Percentiles rank a stretch among this genome's conserved stretches.
Conservation (phyloP, 2,113 vertebrate genomes). For the Ginglymostoma cirratum region DNA sequence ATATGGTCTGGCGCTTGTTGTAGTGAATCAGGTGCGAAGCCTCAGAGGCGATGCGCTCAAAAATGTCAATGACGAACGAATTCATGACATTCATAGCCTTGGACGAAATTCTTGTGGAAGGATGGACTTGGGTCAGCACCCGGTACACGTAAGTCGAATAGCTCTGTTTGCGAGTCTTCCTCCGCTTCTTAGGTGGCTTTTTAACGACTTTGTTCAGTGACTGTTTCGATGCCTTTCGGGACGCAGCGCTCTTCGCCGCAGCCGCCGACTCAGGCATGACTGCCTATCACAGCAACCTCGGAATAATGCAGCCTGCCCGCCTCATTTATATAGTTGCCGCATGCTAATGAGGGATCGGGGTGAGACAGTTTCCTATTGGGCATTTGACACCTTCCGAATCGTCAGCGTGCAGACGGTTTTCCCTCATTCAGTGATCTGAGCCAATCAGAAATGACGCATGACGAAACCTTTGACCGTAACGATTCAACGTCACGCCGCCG, state of each 20-base stretch:
- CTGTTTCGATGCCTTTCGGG: neutral
- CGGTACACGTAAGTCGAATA: constrained; percentile 46
- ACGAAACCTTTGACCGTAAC: too few relatives aligned
- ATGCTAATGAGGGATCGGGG: neutral
- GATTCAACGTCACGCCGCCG: too few relatives aligned
- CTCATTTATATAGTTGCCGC: neutral
- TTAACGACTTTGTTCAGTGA: neutral
- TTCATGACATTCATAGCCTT: constrained; percentile 69
- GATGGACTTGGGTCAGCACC: constrained; percentile 61
- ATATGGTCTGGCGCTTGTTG: constrained; percentile 55
- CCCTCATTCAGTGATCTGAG: too few relatives aligned
- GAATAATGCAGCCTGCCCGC: neutral
- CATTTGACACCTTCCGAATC: accelerated
- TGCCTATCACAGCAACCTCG: too few relatives aligned
- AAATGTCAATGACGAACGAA: constrained; percentile 61
- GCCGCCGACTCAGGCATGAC: neutral
- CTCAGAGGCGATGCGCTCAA: constrained; percentile 61
- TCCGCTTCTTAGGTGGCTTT: neutral
- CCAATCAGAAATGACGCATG: neutral
- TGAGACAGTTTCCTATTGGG: neutral
- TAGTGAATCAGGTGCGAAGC: constrained; percentile 55
- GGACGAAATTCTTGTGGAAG: constrained; percentile 67
- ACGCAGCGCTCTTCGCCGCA: neutral
- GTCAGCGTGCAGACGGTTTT: neutral
- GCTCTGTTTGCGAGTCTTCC: neutral